Base-by-base conservation (phyloP, 2,888 invertebrate species). In the Pheosia tremula region DNA sequence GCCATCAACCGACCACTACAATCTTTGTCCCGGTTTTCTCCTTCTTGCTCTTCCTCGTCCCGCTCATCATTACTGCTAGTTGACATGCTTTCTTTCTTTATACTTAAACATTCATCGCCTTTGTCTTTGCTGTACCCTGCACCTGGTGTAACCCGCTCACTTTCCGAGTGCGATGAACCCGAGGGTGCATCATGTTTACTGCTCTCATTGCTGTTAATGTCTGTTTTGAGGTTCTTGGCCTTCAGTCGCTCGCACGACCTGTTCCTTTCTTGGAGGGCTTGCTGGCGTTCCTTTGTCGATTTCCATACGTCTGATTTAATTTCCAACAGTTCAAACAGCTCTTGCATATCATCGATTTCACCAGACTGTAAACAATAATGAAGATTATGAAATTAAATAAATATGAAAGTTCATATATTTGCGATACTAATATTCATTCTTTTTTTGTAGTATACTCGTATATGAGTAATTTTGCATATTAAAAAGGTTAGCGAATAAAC, bases 281-380 rank as follows among this genome's bases (percentile, higher is more conserved):
- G 90, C 71, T 91, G 92, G 71, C 94, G 86, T 84, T 94, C 94
- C 65, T 94, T 94, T 79, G 94, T 94, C 70, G 94, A 94, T 89
- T 93, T 94, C 96, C 96, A 96, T 80, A 96, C 95, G 79, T 97
- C 97, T 69, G 97, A 97, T 89, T 97, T 97, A 74, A 97, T 97
- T 94, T 97, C 97, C 79, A 97, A 89, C 76, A 97, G 91, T 86
- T 97, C 96, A 86, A 97, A 96, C 61, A 97, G 90, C 87, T 97
- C 97, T 90, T 97, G 96, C 93, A 97, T 95, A 81, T 96, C 97
- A 83, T 96, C 96, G 77, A 97, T 95, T 93, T 97, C 97, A 77
- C 95, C 95, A 73, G 96, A 96, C 96, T 96, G 92, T 75, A 95
- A 94, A 68, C 66, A 0, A 63, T 66, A 68, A 74, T 64, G 60